Conservation (phyloP, 2,113 vertebrate genomes). For the Vicugna pacos region DNA sequence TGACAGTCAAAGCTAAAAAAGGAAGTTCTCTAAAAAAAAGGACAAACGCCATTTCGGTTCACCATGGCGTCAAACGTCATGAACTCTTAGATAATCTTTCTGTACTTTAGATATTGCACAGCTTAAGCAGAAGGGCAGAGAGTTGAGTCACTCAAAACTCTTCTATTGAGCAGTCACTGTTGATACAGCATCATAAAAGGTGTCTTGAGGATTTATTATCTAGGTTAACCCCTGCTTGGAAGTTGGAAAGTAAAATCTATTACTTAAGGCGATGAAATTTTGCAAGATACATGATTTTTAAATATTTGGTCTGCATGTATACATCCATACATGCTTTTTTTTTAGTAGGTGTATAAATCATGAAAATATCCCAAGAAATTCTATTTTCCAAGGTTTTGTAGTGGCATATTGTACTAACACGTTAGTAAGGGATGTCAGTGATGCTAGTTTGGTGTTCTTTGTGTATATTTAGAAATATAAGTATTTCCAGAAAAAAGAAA, state of each 20-base stretch:
- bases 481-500: conserved; percentile 22
- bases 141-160: neutral
- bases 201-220: neutral
- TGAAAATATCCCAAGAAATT: conserved; percentile 22
- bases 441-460: neutral
- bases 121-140: neutral
- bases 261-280: neutral
- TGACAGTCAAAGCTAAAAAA: neutral
- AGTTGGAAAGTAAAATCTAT: conserved; percentile 45
- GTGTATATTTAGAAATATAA: conserved; percentile 52
- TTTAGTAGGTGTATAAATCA: neutral
- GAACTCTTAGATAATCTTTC: neutral
- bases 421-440: neutral
- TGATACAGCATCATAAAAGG: neutral
- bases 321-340: neutral
- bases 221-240: conserved; percentile 12
- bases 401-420: neutral
- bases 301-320: neutral
- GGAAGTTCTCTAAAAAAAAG: conserved; percentile 9
- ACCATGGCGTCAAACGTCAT: neutral
- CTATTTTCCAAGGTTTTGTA: conserved; percentile 33
- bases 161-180: neutral
- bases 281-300: neutral
- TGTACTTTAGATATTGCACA: neutral
- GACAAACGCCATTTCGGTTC: conserved; percentile 23